Conservation (phyloP, 2,797 vertebrate genomes). For the Crocodylus rhombifer region DNA sequence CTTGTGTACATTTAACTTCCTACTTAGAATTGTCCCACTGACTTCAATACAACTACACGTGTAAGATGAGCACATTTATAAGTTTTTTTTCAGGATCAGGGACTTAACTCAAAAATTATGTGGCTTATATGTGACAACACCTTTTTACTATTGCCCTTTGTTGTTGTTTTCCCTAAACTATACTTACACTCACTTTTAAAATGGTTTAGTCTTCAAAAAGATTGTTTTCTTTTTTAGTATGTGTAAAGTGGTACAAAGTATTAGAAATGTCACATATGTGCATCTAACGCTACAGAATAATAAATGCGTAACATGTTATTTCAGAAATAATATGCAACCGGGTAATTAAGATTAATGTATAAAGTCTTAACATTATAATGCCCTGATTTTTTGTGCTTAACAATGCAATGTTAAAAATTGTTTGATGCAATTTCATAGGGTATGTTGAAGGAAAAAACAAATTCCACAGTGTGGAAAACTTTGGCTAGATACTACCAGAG, state of each 20-base stretch:
- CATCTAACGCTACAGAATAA: neutral
- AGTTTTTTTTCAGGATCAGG: neutral
- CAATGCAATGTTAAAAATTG: neutral
- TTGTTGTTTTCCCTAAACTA: neutral
- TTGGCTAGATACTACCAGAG: neutral
- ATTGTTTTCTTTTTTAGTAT: neutral
- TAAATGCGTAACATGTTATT: too few species aligned
- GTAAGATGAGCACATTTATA: neutral
- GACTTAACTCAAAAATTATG: neutral
- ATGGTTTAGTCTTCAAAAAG: neutral
- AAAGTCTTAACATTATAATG: neutral
- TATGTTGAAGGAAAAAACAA: neutral
- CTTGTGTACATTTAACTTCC: neutral
- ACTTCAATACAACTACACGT: neutral
- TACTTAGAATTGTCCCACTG: neutral
- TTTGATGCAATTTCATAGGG: neutral
- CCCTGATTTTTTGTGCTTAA: slow-evolving; percentile 15
- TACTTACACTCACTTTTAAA: neutral
- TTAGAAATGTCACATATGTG: neutral
- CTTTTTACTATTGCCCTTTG: neutral
- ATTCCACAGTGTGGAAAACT: neutral
- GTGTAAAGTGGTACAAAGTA: neutral
- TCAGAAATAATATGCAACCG: neutral
- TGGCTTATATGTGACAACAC: neutral
- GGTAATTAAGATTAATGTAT: neutral